phyloP scores from a whole-genome alignment of 2,113 vertebrate species.

The Plecturocebus donacophilus region DNA sequence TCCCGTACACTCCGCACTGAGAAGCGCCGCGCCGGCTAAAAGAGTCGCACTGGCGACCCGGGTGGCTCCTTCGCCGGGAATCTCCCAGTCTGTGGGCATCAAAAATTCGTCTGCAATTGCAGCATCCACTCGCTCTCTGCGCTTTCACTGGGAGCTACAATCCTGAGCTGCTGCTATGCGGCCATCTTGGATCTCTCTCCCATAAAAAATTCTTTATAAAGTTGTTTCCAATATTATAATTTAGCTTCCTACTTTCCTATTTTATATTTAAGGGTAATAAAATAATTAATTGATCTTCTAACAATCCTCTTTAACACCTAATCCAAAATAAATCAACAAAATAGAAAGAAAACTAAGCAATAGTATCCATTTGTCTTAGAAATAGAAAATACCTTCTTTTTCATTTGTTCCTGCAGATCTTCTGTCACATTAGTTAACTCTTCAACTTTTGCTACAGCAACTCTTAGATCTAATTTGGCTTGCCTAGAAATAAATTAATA shows the following conservation, averaged over 20 bases:
- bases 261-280: conserved; percentile 42
- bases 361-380: background rate
- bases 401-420: conserved; percentile 88
- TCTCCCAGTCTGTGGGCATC: too few species aligned
- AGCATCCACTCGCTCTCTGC: too few species aligned
- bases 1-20: too few species aligned
- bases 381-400: conserved; percentile 87
- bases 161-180: too few species aligned
- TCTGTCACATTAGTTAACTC: conserved; percentile 90
- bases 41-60: too few species aligned
- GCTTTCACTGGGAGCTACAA: too few species aligned
- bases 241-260: background rate
- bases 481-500: conserved; percentile 84
- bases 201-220: background rate
- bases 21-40: too few species aligned
- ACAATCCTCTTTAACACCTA: background rate
- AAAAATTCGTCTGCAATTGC: too few species aligned
- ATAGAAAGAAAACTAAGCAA: background rate
- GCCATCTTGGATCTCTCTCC: too few species aligned
- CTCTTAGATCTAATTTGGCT: conserved; percentile 89
- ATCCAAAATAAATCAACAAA: conserved; percentile 25
- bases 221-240: conserved; percentile 3
- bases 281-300: conserved; percentile 11
- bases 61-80: too few species aligned
- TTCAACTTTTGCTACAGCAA: conserved; percentile 88